Evolutionary conservation across 92 coral and sea anemone species (phyloP), one percentile per base, ranked within the genome.

Genomic region (Plumapathes pennacea): DNA sequence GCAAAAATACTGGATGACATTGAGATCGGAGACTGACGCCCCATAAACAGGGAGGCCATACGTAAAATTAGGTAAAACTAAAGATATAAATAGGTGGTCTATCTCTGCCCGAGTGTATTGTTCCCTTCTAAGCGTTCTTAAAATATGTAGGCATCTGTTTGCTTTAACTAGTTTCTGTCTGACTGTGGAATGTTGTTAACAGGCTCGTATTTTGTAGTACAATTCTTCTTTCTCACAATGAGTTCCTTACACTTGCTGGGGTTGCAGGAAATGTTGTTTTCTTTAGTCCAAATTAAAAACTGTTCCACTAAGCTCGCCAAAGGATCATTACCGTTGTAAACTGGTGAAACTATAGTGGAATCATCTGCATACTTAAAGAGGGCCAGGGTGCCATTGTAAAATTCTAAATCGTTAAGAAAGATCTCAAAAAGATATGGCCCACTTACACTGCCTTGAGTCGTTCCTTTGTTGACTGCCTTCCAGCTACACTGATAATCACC

Each of bases 381-480:
- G 11, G 19, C 29, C 27, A 21, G 27, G 12, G 14, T 19, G 24
- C 47, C 62, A 19, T 64, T 32, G 27, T 6, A 20, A 11, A 46
- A 32, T 34, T 64, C 72, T 18, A 64, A 47, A 34, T 64, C 72
- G 32, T 64, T 51, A 29, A 65, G 46, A 31, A 67, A 67, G 17
- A 67, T 53, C 18, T 40, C 29, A 39, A 67, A 53, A 1, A 81
- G 77, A 43, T 60, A 50, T 1, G 77, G 76, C 6, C 81, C 80
- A 37, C 77, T 64, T 12, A 70, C 81, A 37, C 76, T 74, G 14
- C 83, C 83, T 40, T 74, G 83, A 24, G 74, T 75, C 11, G 84
- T 76, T 25, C 76, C 89, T 52, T 54, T 56, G 48, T 83, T 58
- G 15, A 76, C 80, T 24, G 22, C 56, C 25, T 63, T 31, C 79